A percentile compares a stretch with the other conserved stretches of the same genome.
phyloP scores from a whole-genome alignment of 2,888 invertebrate genomes.

The Liodrosophila aerea region DNA sequence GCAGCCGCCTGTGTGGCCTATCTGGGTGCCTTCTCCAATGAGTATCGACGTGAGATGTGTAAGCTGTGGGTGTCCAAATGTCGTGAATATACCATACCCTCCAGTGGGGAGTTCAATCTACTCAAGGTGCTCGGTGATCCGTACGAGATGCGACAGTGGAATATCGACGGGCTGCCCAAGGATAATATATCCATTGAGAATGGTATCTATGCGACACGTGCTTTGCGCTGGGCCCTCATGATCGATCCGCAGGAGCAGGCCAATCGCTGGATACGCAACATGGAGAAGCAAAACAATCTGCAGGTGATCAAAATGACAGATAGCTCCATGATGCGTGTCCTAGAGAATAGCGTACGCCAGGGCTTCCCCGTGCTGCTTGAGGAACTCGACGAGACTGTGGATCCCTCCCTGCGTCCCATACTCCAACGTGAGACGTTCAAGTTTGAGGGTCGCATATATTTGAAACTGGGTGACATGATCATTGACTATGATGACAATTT shows the following conservation, averaged over 20 bases:
- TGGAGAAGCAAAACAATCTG: slow-evolving; percentile 90
- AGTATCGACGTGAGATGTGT: slow-evolving; percentile 87
- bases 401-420: slow-evolving; percentile 93
- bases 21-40: slow-evolving; percentile 93
- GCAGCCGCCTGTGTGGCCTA: slow-evolving; percentile 95
- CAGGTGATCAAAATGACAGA: slow-evolving; percentile 92
- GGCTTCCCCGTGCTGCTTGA: slow-evolving; percentile 94
- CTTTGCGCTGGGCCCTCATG: slow-evolving; percentile 93
- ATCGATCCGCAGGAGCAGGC: slow-evolving; percentile 98
- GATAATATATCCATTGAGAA: slow-evolving; percentile 95
- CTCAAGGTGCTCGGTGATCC: slow-evolving; percentile 90
- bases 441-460: slow-evolving; percentile 90
- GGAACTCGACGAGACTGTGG: slow-evolving; percentile 93
- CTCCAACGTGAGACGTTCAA: slow-evolving; percentile 89
- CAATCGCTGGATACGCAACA: slow-evolving; percentile 94
- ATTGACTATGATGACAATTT: slow-evolving; percentile 95
- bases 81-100: slow-evolving; percentile 86
- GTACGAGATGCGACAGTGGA: slow-evolving; percentile 94
- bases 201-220: slow-evolving; percentile 93
- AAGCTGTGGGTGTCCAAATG: slow-evolving; percentile 88
- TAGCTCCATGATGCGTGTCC: slow-evolving; percentile 87
- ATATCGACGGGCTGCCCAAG: slow-evolving; percentile 92
- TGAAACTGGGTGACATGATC: slow-evolving; percentile 92
- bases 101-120: slow-evolving; percentile 87
- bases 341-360: slow-evolving; percentile 90